Conservation (phyloP, 2,797 vertebrate species). For the Apogon hyalosoma region DNA sequence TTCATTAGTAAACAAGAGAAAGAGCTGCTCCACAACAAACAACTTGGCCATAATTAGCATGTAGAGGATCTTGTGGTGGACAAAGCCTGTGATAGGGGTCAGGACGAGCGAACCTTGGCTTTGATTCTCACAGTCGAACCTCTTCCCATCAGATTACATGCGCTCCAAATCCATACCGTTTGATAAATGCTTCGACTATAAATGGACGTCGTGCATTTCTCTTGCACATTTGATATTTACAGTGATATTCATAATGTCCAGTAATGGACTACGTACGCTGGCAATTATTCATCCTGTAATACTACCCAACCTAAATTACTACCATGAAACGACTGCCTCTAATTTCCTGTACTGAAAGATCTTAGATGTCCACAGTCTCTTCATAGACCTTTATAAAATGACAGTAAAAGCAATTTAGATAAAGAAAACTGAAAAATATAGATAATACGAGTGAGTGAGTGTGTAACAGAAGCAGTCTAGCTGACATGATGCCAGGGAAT, state of each 20-base stretch:
- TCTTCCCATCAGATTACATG: conserved; percentile 46
- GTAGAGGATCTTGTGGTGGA: conserved; percentile 69
- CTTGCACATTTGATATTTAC: conserved; percentile 63
- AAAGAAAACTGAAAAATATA: conserved; percentile 41
- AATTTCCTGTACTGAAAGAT: conserved; percentile 60
- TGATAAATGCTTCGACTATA: conserved; percentile 54
- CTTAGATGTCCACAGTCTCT: conserved; percentile 40
- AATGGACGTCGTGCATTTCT: conserved; percentile 40
- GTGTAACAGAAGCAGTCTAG: conserved; percentile 33
- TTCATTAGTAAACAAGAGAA: conserved; percentile 83
- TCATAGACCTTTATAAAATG: conserved; percentile 51
- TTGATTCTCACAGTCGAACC: conserved; percentile 39
- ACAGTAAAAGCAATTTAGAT: conserved; percentile 61
- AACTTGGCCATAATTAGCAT: conserved; percentile 79
- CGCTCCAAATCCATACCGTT: conserved; percentile 17
- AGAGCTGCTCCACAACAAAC: conserved; percentile 70
- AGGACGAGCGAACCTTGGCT: conserved; percentile 58
- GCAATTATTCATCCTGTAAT: conserved; percentile 63
- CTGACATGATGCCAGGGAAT: conserved; percentile 58
- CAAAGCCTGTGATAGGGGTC: conserved; percentile 72
- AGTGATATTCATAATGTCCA: conserved; percentile 50
- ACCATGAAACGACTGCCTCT: conserved; percentile 42
- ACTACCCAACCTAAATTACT: conserved; percentile 55
- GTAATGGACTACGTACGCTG: conserved; percentile 49
- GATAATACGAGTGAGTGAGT: conserved; percentile 36